Evolutionary conservation across 2,888 invertebrate species (phyloP).

Genomic region (Glyphotaelius pellucidus): DNA sequence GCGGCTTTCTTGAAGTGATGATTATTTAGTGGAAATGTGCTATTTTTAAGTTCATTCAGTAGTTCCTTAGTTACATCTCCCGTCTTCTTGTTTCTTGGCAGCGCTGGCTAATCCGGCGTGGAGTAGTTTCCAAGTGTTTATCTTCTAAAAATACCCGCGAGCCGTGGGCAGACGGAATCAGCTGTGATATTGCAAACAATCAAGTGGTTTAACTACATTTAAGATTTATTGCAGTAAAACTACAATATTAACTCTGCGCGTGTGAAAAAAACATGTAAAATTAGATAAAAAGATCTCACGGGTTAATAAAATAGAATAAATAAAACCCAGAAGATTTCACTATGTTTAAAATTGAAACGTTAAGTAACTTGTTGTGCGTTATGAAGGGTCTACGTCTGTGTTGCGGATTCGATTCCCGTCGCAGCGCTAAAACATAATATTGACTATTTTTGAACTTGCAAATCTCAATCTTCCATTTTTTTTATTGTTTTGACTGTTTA

Average conservation of each 20-base stretch:
- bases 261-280: not conserved
- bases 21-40: not conserved
- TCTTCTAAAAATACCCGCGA: conserved; percentile 20
- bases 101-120: not conserved
- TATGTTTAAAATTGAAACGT: too few relatives aligned
- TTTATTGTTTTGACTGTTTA: too few relatives aligned
- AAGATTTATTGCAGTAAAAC: not conserved
- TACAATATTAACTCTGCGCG: not conserved
- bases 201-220: conserved; percentile 11
- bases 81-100: conserved; percentile 10
- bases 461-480: not conserved
- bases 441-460: not conserved
- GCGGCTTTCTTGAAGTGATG: not conserved
- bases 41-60: conserved; percentile 41
- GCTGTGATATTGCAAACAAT: conserved; percentile 18
- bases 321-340: too few relatives aligned
- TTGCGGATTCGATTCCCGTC: not conserved
- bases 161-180: conserved; percentile 18
- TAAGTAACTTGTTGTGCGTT: not conserved
- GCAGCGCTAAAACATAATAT: not conserved
- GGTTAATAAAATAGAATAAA: not conserved
- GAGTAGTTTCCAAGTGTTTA: conserved; percentile 30
- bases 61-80: not conserved
- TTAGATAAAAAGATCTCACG: not conserved
- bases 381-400: not conserved